Evolutionary conservation across 2,888 invertebrate species (phyloP).

Genomic region (Octodonta nipae): DNA sequence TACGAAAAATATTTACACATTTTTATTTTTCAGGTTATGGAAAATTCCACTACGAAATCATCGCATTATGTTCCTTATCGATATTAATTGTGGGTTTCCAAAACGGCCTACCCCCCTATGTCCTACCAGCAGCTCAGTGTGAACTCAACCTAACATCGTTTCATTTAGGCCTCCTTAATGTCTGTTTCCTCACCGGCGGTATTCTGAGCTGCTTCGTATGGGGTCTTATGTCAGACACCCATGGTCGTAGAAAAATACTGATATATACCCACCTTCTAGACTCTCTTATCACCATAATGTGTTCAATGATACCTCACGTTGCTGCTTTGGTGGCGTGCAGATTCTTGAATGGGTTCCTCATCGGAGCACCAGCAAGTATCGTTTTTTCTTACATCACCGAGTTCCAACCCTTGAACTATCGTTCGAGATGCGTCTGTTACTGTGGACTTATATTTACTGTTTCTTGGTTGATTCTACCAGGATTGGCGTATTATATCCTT

Average conservation of each 20-base stretch:
- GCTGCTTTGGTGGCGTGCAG: constrained; percentile 36
- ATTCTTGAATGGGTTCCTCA: constrained; percentile 49
- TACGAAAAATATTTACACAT: no score
- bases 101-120: constrained; percentile 56
- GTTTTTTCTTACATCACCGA: constrained; percentile 54
- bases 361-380: constrained; percentile 22
- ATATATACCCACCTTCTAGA: constrained; percentile 31
- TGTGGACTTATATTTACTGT: constrained; percentile 51
- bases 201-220: constrained; percentile 64
- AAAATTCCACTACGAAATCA: constrained; percentile 49
- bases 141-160: constrained; percentile 52
- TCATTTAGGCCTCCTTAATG: constrained; percentile 56
- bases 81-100: constrained; percentile 51
- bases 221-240: constrained; percentile 65
- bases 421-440: constrained; percentile 47
- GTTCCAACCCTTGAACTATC: constrained; percentile 44
- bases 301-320: constrained; percentile 15
- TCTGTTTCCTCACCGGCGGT: constrained; percentile 58
- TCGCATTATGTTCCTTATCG: constrained; percentile 50
- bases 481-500: constrained; percentile 25
- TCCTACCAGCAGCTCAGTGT: constrained; percentile 58
- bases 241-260: constrained; percentile 49
- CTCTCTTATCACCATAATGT: constrained; percentile 35
- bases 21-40: constrained; percentile 47
- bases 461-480: constrained; percentile 52